Evolutionary conservation across 2,888 invertebrate genomes (phyloP).

Genomic region (Melieria crassipennis): DNA sequence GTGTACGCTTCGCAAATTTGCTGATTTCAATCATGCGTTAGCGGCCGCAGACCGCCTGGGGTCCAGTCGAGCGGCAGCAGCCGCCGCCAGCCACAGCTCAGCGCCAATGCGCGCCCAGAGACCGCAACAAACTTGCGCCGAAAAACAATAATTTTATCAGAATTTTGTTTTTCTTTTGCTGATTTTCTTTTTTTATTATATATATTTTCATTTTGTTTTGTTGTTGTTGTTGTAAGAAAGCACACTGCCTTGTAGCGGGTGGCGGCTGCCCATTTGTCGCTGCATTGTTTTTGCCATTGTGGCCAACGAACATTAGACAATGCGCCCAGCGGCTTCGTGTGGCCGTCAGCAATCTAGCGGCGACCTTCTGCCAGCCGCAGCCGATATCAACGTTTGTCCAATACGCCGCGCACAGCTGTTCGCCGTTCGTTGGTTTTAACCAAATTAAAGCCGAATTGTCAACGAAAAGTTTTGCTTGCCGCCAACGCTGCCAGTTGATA

Average conservation of each 20-base stretch:
- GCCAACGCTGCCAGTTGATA: no score
- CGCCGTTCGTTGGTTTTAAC: no score
- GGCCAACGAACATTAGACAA: no score
- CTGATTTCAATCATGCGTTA: slow-evolving; percentile 63
- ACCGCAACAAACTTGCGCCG: slow-evolving; percentile 6
- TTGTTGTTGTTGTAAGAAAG: slow-evolving; percentile 46
- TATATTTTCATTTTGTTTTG: slow-evolving; percentile 9
- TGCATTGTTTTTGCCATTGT: no score
- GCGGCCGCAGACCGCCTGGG: slow-evolving; percentile 12
- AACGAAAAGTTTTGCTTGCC: slow-evolving; percentile 22
- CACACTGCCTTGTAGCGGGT: slow-evolving; percentile 5
- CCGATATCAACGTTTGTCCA: no score
- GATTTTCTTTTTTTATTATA: slow-evolving; percentile 8
- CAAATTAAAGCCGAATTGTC: slow-evolving; percentile 37
- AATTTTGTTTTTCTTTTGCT: slow-evolving; percentile 38
- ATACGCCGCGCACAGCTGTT: no score
- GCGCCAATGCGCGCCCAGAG: background rate
- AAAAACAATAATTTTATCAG: slow-evolving; percentile 58
- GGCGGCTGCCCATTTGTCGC: background rate
- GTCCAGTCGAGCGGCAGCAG: background rate
- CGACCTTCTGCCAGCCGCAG: no score
- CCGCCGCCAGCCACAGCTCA: background rate
- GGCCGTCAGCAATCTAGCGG: no score
- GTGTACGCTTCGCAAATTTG: slow-evolving; percentile 36
- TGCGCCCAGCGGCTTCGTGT: no score